Percentiles rank a stretch among this genome's conserved stretches.
Conservation (phyloP, 2,797 vertebrate species). For the Carapus acus region DNA sequence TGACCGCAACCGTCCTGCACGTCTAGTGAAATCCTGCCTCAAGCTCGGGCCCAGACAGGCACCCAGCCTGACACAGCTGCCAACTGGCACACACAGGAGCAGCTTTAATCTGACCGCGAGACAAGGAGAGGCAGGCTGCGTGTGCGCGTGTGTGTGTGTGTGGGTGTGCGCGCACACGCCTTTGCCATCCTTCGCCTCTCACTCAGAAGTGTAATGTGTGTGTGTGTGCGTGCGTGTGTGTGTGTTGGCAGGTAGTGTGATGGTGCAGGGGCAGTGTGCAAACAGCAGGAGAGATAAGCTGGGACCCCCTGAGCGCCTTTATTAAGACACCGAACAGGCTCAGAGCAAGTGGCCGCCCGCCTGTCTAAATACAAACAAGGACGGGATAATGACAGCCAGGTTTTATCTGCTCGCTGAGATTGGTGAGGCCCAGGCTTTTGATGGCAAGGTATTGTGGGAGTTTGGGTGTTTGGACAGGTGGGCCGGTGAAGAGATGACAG, state of each 20-base stretch:
- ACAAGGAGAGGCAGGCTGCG: constrained; percentile 24
- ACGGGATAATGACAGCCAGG: constrained; percentile 52
- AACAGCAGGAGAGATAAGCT: constrained; percentile 38
- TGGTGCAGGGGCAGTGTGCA: constrained; percentile 16
- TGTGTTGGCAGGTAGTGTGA: constrained; percentile 21
- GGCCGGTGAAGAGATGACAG: constrained; percentile 47
- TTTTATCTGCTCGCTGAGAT: constrained; percentile 37
- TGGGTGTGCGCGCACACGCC: too few species aligned
- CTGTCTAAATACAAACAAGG: constrained; percentile 56
- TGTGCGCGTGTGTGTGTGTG: constrained; percentile 4
- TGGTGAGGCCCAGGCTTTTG: constrained; percentile 25
- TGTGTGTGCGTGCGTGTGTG: constrained; percentile 7
- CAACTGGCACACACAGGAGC: constrained; percentile 51
- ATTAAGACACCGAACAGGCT: constrained; percentile 47
- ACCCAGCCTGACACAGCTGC: constrained; percentile 40
- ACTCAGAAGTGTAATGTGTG: constrained; percentile 15
- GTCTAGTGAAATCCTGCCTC: constrained; percentile 53
- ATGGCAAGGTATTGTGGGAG: constrained; percentile 38
- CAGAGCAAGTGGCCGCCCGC: constrained; percentile 50
- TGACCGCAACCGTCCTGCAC: constrained; percentile 44
- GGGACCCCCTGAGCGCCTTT: constrained; percentile 32
- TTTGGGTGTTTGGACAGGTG: constrained; percentile 60
- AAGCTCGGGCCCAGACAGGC: constrained; percentile 54
- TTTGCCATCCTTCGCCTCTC: too few species aligned
- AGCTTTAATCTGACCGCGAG: constrained; percentile 42